Evolutionary conservation across 1,140 invertebrate genomes (phyloP).

Genomic region (Watersipora subatra): DNA sequence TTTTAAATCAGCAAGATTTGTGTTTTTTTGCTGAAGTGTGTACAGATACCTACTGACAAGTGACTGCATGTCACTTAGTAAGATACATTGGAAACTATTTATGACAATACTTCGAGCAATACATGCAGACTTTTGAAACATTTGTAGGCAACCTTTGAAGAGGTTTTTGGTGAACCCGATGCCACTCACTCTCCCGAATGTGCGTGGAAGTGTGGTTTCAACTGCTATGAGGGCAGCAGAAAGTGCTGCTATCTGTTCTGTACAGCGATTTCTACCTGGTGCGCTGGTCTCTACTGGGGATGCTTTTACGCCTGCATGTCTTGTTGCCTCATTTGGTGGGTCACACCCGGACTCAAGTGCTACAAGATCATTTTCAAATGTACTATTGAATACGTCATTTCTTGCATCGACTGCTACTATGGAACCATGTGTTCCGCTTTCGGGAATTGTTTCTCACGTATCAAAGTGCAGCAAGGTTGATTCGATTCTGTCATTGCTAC

Average conservation of each 20-base stretch:
- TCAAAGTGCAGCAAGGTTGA: neutral
- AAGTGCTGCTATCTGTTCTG: constrained; percentile 56
- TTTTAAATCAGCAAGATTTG: no score
- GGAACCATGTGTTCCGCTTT: neutral
- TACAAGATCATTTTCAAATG: constrained; percentile 5
- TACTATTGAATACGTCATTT: neutral
- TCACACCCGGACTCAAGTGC: constrained; percentile 16
- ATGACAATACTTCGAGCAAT: neutral
- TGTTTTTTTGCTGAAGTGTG: no score
- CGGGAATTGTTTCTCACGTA: neutral
- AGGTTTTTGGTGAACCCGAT: constrained; percentile 63
- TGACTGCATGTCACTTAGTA: neutral
- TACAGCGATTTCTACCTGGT: constrained; percentile 50
- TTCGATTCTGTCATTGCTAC: no score
- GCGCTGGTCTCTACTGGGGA: constrained; percentile 52
- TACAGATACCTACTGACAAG: no score
- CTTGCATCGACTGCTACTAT: neutral
- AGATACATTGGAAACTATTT: neutral
- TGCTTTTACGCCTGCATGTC: constrained; percentile 56
- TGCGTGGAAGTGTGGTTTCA: constrained; percentile 56
- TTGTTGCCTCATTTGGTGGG: constrained; percentile 42
- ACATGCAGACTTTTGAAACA: neutral
- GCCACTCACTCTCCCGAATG: constrained; percentile 57
- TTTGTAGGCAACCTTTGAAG: constrained; percentile 48
- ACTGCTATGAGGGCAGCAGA: constrained; percentile 53